These are phyloP conservation scores for Gallinago stenura DNA, from an alignment of 2,797 vertebrate genomes.

Conservation along the genomic window DNA sequence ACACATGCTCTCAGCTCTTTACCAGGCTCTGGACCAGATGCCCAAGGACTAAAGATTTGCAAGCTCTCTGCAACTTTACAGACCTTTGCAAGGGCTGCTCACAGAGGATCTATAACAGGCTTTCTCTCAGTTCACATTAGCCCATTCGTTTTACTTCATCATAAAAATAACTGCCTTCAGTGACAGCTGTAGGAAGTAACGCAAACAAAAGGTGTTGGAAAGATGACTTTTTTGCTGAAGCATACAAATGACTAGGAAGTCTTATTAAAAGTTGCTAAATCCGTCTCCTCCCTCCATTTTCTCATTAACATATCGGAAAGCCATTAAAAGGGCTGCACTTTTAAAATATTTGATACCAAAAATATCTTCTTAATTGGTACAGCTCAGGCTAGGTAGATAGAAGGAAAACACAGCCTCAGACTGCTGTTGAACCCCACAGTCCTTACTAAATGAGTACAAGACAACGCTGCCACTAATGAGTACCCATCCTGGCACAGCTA, in stretches of 20 bases:
- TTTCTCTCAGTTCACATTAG: background rate
- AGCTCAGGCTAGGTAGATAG: background rate
- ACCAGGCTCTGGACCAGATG: background rate
- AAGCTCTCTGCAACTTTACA: background rate
- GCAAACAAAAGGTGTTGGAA: background rate
- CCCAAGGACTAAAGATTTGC: background rate
- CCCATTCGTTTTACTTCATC: background rate
- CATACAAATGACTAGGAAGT: background rate
- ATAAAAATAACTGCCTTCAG: background rate
- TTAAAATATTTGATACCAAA: background rate
- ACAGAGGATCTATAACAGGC: background rate
- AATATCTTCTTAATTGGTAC: background rate
- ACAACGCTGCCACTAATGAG: background rate
- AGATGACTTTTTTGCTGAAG: background rate
- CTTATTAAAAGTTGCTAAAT: background rate
- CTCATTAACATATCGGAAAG: background rate
- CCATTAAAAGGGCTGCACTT: background rate
- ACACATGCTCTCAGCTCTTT: background rate
- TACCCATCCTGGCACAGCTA: background rate
- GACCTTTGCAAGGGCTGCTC: background rate
- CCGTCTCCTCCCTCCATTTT: background rate
- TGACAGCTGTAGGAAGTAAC: background rate
- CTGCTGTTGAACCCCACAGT: background rate
- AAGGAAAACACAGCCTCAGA: background rate
- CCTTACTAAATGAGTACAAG: background rate